These are phyloP conservation scores for Megaceryle torquata DNA, from an alignment of 2,113 vertebrate species.

Conservation along the genomic window DNA sequence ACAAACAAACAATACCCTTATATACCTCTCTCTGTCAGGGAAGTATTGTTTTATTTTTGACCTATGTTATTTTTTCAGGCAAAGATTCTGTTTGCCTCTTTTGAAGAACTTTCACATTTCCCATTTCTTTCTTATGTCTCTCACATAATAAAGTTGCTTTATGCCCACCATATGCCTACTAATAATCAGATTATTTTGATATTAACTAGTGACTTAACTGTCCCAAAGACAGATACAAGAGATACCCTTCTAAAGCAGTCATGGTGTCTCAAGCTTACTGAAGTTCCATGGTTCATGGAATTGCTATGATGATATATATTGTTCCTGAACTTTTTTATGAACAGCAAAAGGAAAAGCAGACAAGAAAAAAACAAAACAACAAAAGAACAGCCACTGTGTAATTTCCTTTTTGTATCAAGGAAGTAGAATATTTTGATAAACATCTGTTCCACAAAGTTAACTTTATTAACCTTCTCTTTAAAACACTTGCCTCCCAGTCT, in stretches of 20 bases:
- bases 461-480: background rate
- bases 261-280: fast-evolving
- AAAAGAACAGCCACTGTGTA: background rate
- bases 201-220: background rate
- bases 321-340: background rate
- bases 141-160: background rate
- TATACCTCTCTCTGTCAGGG: background rate
- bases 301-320: background rate
- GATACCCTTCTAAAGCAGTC: background rate
- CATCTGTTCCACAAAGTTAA: background rate
- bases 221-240: background rate
- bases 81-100: background rate
- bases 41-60: background rate
- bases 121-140: background rate
- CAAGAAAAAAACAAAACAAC: too few species aligned
- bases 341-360: background rate
- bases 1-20: too few species aligned
- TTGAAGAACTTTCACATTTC: background rate
- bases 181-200: background rate
- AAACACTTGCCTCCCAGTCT: background rate
- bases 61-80: background rate
- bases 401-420: background rate
- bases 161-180: background rate
- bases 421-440: background rate
- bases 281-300: fast-evolving